These are phyloP conservation scores for Sinocyclocheilus anophthalmus DNA, from an alignment of 2,113 vertebrate species.

Conservation along the genomic window DNA sequence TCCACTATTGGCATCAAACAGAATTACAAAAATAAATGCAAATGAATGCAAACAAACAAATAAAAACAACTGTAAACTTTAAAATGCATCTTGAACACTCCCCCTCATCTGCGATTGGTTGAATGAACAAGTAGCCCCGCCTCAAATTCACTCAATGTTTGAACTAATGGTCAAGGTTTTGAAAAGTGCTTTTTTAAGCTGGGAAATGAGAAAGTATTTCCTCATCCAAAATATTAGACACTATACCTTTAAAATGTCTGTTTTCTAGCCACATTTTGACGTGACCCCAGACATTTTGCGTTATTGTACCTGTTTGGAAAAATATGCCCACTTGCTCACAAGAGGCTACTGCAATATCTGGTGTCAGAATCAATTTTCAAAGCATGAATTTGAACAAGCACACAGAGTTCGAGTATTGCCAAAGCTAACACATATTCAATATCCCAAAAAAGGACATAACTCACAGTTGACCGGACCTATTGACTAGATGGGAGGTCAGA, in stretches of 20 bases:
- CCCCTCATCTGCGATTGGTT: not conserved
- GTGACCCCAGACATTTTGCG: not conserved
- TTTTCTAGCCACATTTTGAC: not conserved
- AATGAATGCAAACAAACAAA: too few relatives aligned
- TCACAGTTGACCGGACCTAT: slow-evolving; percentile 32
- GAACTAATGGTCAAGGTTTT: not conserved
- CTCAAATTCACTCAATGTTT: not conserved
- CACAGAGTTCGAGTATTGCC: not conserved
- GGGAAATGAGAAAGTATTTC: not conserved
- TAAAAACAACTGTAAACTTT: too few relatives aligned
- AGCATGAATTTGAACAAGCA: not conserved
- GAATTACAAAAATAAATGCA: too few relatives aligned
- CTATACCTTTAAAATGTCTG: not conserved
- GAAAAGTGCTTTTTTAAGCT: not conserved
- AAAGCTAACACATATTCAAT: slow-evolving; percentile 25
- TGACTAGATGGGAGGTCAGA: slow-evolving; percentile 34
- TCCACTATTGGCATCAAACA: too few relatives aligned
- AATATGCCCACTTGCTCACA: not conserved
- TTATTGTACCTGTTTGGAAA: not conserved
- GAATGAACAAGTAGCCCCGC: not conserved
- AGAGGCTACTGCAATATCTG: slow-evolving; percentile 12
- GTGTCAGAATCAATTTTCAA: slow-evolving; percentile 11
- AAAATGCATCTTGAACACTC: not conserved
- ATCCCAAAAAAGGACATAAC: slow-evolving; percentile 24
- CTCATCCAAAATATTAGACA: not conserved